Evolutionary conservation across 2,113 vertebrate genomes (phyloP), one percentile per base, ranked within the genome.

Genomic region (Alethe castanea): DNA sequence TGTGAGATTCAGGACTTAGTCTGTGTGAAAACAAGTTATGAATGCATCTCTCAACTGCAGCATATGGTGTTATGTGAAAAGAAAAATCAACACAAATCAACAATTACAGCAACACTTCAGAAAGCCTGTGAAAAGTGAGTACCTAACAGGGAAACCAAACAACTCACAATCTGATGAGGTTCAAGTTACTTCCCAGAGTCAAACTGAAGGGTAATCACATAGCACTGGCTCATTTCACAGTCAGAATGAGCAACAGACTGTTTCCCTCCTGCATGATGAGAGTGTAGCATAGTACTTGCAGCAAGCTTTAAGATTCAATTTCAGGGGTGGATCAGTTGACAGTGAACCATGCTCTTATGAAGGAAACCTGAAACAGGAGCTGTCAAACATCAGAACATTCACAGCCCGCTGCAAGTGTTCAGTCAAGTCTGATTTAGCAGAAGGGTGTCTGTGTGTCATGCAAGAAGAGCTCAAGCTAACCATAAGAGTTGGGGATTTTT

Each of bases 261-360:
- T 76, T 90, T 81, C 71, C 73, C 74, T 81, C 86, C 83, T 1
- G 38, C 85, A 83, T 67, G 88, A 96, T 31, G 20, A 71, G 90
- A 90, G 81, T 89, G 88, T 73, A 94, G 93, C 79, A 80, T 19
- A 92, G 50, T 26, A 89, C 95, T 92, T 96, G 92, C 79, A 93
- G 95, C 92, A 96, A 96, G 95, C 90, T 95, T 93, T 82, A 92
- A 92, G 96, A 90, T 97, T 92, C 81, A 94, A 54, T 97, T 97
- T 96, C 94, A 95, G 71, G 57, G 84, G 74, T 74, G 62, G 83
- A 85, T 92, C 92, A 84, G 45, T 87, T 88, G 79, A 60, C 38
- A 91, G 86, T 80, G 95, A 96, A 91, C 94, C 88, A 92, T 73
- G 60, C 33, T 69, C 38, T 80, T 74, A 50, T 35, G 60, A 72